phyloP scores from a whole-genome alignment of 1,140 invertebrate genomes.

The Drosophila nigrodunni region DNA sequence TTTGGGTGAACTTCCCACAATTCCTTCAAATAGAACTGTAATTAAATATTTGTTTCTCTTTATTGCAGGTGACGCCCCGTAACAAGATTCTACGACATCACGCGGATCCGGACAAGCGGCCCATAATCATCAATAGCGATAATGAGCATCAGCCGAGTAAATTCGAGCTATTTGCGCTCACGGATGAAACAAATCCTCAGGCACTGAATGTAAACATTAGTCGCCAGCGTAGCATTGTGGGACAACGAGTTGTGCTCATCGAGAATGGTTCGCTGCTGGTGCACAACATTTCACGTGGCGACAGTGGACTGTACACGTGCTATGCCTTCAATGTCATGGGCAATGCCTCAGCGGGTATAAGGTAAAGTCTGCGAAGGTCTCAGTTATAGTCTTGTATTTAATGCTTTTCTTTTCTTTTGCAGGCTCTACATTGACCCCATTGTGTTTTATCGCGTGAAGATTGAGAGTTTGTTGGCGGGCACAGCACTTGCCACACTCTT shows the following conservation, averaged over 20 bases:
- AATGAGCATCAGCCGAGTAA: slow-evolving; percentile 63
- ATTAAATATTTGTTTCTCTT: background rate
- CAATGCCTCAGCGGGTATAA: slow-evolving; percentile 89
- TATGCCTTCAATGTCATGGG: slow-evolving; percentile 93
- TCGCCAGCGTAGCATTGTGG: slow-evolving; percentile 62
- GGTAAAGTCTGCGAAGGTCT: slow-evolving; percentile 48
- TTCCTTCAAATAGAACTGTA: no score
- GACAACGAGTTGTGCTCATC: slow-evolving; percentile 85
- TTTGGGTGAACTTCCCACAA: slow-evolving; percentile 88
- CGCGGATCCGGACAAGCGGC: slow-evolving; percentile 87
- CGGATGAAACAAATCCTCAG: slow-evolving; percentile 64
- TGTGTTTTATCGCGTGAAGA: slow-evolving; percentile 92
- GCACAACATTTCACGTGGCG: slow-evolving; percentile 88
- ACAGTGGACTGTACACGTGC: slow-evolving; percentile 95
- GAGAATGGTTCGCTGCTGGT: slow-evolving; percentile 90
- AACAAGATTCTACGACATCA: slow-evolving; percentile 87
- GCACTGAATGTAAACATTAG: slow-evolving; percentile 54
- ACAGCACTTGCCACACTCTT: slow-evolving; percentile 91
- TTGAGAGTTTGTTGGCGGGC: slow-evolving; percentile 93
- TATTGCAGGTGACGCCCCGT: slow-evolving; percentile 87
- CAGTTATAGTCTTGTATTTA: background rate
- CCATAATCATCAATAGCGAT: slow-evolving; percentile 74
- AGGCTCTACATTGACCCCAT: slow-evolving; percentile 92
- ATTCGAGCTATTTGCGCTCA: slow-evolving; percentile 64
- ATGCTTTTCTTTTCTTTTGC: slow-evolving; percentile 11